Evolutionary conservation across 2,888 invertebrate genomes (phyloP).

Genomic region (Perithous albicinctus): DNA sequence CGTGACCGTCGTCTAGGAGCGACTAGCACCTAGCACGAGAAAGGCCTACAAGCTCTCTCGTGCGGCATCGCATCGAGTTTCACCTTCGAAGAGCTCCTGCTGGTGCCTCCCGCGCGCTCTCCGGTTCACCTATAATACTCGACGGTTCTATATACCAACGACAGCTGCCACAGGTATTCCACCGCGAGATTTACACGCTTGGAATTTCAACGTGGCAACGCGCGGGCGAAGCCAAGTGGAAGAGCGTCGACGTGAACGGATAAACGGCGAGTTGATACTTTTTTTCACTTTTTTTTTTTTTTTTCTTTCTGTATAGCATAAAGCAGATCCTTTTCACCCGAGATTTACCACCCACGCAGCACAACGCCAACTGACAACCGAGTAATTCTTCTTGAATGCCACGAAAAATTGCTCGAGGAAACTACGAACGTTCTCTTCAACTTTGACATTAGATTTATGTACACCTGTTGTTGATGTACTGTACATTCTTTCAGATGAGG

Average conservation of each 20-base stretch:
- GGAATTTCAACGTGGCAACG: slow-evolving; percentile 52
- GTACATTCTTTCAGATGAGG: not conserved
- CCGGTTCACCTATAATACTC: slow-evolving; percentile 23
- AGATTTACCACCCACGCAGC: slow-evolving; percentile 3
- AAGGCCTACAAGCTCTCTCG: slow-evolving; percentile 68
- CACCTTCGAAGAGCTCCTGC: slow-evolving; percentile 62
- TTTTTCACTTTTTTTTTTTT: not conserved
- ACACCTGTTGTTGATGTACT: not conserved
- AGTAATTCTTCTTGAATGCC: slow-evolving; percentile 1
- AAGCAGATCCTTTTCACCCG: not conserved
- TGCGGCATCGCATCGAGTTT: slow-evolving; percentile 57
- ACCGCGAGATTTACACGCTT: slow-evolving; percentile 44
- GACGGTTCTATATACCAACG: slow-evolving; percentile 8
- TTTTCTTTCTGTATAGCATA: not conserved
- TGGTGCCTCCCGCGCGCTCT: slow-evolving; percentile 46
- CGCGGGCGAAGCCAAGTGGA: slow-evolving; percentile 18
- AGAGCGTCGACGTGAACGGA: slow-evolving; percentile 20
- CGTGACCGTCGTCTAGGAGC: slow-evolving; percentile 71
- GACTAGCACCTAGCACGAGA: slow-evolving; percentile 72
- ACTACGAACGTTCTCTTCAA: not conserved
- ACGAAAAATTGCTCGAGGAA: not conserved
- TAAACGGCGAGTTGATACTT: not conserved
- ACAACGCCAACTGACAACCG: not conserved
- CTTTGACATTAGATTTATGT: slow-evolving; percentile 13
- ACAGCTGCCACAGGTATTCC: slow-evolving; percentile 41